Base-by-base conservation (phyloP, 1,140 invertebrate genomes). In the Reticulitermes speratus region DNA sequence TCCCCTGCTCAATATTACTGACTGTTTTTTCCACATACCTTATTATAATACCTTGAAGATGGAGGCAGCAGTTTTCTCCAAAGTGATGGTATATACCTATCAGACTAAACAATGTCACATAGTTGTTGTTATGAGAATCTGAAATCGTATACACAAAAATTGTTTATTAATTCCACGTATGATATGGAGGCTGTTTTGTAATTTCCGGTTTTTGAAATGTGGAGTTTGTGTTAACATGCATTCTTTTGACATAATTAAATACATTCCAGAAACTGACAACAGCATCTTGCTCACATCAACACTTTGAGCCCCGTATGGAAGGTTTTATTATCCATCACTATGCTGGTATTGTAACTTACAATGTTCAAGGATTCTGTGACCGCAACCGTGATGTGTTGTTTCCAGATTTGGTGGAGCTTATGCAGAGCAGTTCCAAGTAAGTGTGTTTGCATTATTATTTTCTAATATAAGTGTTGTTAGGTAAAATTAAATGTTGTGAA, bases 331-430 rank as follows among this genome's bases (percentile, higher is more conserved):
- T 96, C 83, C 93, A 93, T 87, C 96, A 96, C 89, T 96, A 96
- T 90, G 96, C 96, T 32, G 96, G 96, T 14, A 93, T 94, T 87
- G 95, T 96, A 11, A 92, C 91, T 30, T 96, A 96, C 89, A 92
- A 94, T 87, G 93, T 95, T 44, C 93, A 94, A 44, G 94, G 94
- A n/a, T 96, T 96, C 89, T 95, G 95, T 90, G 96, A 96, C 88
- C 93, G 94, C 88, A 96, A 96, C 90, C 92, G 95, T 85, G 96
- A 97, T 89, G 94, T 96, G 45, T 91, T 97, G 16, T 95, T 96
- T 89, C 90, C 91, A 45, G 96, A 96, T 90, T 92, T 96, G 38
- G 94, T 96, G 88, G 93, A 94, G 88, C 90, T 96, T 11, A 96
- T 96, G 95, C 94, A 96, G 88, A 92, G 91, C 3, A 96, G 95